These are phyloP conservation scores for Sebastes cheni DNA, from an alignment of 2,797 vertebrate genomes.

Conservation along the genomic window DNA sequence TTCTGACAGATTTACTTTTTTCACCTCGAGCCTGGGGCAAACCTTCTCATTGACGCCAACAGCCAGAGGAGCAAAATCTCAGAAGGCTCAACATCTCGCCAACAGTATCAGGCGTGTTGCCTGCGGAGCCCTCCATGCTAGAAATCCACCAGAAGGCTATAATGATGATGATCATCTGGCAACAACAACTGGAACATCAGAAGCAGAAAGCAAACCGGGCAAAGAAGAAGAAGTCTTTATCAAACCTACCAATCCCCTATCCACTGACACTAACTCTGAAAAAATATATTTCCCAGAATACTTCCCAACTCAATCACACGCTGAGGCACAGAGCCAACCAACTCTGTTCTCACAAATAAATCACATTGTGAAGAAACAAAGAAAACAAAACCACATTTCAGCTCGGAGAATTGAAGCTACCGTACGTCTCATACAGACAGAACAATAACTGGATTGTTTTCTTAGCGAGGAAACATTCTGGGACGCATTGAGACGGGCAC, in stretches of 20 bases:
- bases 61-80: no score
- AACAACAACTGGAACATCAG: background rate
- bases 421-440: slow-evolving; percentile 3
- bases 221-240: background rate
- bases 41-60: no score
- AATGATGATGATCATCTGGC: background rate
- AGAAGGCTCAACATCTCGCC: no score
- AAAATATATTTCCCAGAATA: slow-evolving; percentile 1
- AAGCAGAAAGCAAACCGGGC: background rate
- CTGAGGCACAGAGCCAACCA: background rate
- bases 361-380: slow-evolving; percentile 40
- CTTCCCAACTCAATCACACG: slow-evolving; percentile 12
- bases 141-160: background rate
- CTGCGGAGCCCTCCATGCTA: no score
- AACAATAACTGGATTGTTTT: slow-evolving; percentile 30
- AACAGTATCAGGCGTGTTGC: no score
- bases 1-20: no score
- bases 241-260: background rate
- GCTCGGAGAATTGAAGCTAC: background rate
- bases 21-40: no score
- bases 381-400: slow-evolving; percentile 14
- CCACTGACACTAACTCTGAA: background rate
- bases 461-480: background rate
- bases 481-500: background rate
- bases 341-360: slow-evolving; percentile 47